Percentiles rank a stretch among this genome's conserved stretches.
These are phyloP conservation scores for Phasianus colchicus DNA, from an alignment of 2,113 vertebrate species.

Conservation along the genomic window DNA sequence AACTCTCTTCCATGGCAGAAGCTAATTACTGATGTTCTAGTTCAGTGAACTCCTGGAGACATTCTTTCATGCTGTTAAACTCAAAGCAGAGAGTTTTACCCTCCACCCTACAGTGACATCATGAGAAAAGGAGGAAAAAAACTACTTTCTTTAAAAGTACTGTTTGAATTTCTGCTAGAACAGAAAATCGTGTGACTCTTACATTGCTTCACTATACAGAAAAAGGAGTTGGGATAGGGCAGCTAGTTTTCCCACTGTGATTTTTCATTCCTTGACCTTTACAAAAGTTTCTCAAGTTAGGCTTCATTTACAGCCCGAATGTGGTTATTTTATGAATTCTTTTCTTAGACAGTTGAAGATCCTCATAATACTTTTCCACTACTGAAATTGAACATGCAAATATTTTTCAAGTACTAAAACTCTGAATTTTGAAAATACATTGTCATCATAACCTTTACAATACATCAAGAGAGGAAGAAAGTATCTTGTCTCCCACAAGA, in stretches of 20 bases:
- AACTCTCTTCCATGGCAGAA: neutral
- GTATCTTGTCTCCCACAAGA: neutral
- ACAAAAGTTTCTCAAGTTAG: neutral
- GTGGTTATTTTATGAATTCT: neutral
- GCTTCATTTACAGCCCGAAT: neutral
- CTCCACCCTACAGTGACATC: neutral
- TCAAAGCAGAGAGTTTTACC: neutral
- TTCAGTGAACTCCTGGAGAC: neutral
- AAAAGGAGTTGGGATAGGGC: neutral
- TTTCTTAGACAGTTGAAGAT: neutral
- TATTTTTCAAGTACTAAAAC: neutral
- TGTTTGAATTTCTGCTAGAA: neutral
- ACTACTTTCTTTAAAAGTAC: neutral
- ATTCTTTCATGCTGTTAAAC: neutral
- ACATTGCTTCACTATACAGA: neutral
- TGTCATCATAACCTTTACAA: neutral
- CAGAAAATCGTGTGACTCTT: neutral
- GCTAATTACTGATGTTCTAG: neutral
- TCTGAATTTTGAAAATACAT: neutral
- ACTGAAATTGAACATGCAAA: neutral
- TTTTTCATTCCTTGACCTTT: neutral
- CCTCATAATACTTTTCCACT: neutral
- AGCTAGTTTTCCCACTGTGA: neutral
- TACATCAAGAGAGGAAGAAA: neutral
- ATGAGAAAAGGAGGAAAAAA: neutral